Base-by-base conservation (phyloP, 2,113 vertebrate genomes). In the Athene noctua region DNA sequence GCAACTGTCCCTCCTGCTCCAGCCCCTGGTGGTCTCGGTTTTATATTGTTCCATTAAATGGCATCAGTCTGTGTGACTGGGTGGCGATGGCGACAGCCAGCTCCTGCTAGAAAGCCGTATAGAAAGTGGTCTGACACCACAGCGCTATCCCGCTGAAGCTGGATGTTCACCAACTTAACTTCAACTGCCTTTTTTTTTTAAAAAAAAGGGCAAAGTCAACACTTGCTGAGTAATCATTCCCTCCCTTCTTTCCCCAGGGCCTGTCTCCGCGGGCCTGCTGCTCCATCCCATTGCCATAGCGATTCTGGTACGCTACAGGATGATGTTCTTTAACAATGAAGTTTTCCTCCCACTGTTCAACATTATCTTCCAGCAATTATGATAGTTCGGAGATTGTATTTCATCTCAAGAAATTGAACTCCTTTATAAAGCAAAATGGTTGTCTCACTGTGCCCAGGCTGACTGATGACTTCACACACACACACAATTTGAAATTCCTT, bases 401-500 rank as follows among this genome's bases (percentile, higher is more conserved):
- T 59, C 30, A 57, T 3, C 34, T 27, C 44, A 9, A 71, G 47
- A 22, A 29, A 14, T 2, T 5, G 19, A 79, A n/a, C 38, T 21
- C 55, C 44, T 55, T 7, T 16, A 2, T 8, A 40, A 36, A n/a
- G 47, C 40, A 25, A 19, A 40, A 7, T 2, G 0, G 10, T 6
- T 12, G 25, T 83, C 9, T 6, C 13, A 3, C 2, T 57, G 82
- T 44, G 47, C 62, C 55, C 30, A 4, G 21, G 3, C 29, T 22
- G 57, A 9, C 25, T 20, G 67, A 3, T 13, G 49, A 12, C 34
- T 11, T 47, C n/a, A n/a, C 47, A 23, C 40, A 15, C 1, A 13
- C 1, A 7, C 11, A 3, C 47, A 10, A 3, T 3, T 5, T 42
- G 72, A 13, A 59, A 19, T 46, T 1, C 6, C 0, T 72, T 67